Evolutionary conservation across 2,797 vertebrate species (phyloP), one percentile per base, ranked within the genome.

Genomic region (Pangasius mekongensis): DNA sequence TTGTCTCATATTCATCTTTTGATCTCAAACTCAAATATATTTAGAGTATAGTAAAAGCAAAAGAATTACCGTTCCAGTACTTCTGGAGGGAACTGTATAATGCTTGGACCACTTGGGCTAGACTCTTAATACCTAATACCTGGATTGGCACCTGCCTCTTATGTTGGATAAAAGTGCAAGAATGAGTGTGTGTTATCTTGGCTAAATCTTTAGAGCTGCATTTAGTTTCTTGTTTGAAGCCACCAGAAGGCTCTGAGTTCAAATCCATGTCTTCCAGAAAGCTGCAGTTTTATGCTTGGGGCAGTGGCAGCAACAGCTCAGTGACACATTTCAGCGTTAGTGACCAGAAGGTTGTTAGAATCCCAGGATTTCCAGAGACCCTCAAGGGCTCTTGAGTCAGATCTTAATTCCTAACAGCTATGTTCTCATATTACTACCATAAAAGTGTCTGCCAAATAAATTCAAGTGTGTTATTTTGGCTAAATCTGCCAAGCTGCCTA

Each of bases 391-490:
- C 52, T 58, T 24, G 33, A 36, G 49, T 77, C 74, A 60, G 43
- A 24, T 5, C 78, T 24, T 58, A 39, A 39, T 39, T 81, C 54
- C 30, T 36, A 60, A 81, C 11, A 81, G 78, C 33, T 82, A 60
- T 82, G 36, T 36, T 33, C 78, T 82, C 56, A 60, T 27, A 82
- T 62, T 3, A 0, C 56, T 39, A 39, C 20, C 22, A 27, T 82
- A 7, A 62, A 60, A 81, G 30, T 39, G 78, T 81, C 78, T 39
- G 81, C 60, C 60, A 83, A 62, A 62, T 81, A 82, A 64, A 64
- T 30, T 10, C 3, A 83, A 66, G 43, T 39, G 81, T 20, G 36
- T 47, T 11, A 83, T 67, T n/a, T 49, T 33, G n/a, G 43, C 60
- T 30, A 52, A 22, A 83, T 67, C 62, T 5, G 10, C 43, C 36